phyloP scores from a whole-genome alignment of 1,140 invertebrate species.

The Mylabris phalerata region DNA sequence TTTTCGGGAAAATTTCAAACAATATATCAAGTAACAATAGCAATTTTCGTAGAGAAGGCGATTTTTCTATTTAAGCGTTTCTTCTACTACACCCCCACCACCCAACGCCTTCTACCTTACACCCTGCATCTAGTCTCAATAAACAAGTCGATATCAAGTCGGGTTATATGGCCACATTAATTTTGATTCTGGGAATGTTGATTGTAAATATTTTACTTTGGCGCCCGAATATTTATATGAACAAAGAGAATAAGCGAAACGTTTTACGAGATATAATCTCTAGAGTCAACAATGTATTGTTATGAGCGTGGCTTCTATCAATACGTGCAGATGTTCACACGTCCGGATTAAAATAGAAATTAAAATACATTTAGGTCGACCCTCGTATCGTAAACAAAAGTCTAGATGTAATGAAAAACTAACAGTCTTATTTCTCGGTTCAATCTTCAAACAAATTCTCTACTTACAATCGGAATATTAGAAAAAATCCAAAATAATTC shows the following conservation, averaged over 20 bases:
- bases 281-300: slow-evolving; percentile 20
- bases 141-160: slow-evolving; percentile 8
- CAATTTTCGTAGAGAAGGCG: no score
- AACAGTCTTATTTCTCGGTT: no score
- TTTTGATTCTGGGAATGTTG: slow-evolving; percentile 14
- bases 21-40: no score
- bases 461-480: no score
- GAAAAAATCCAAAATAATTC: no score
- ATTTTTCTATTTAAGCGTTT: no score
- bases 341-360: slow-evolving; percentile 26
- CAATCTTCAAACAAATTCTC: no score
- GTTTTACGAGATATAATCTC: slow-evolving; percentile 19
- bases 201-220: slow-evolving; percentile 15
- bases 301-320: slow-evolving; percentile 18
- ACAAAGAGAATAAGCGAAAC: slow-evolving; percentile 13
- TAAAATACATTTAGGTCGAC: slow-evolving; percentile 14
- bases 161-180: slow-evolving; percentile 14
- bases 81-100: no score
- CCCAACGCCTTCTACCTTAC: neutral
- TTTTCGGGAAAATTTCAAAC: no score
- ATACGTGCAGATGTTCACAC: slow-evolving; percentile 26
- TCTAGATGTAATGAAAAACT: no score
- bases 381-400: neutral
- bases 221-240: slow-evolving; percentile 19
- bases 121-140: neutral